Evolutionary conservation across 1,140 invertebrate genomes (phyloP).

Genomic region (Solen grandis): DNA sequence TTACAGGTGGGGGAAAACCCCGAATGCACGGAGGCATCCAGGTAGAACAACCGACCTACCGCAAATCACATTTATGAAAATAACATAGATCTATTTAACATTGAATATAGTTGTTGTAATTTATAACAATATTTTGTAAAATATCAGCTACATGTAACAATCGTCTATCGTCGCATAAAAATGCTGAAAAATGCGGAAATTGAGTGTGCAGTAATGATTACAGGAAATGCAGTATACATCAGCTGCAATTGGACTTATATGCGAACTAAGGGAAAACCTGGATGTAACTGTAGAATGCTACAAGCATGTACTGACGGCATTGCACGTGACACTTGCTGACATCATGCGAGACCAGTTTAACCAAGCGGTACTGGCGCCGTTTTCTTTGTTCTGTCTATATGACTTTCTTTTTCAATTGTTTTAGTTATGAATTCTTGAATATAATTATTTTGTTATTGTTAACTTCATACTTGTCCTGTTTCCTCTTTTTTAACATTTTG

Average conservation of each 20-base stretch:
- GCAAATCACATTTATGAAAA: background rate
- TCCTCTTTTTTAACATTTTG: too few species aligned
- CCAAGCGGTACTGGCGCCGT: too few species aligned
- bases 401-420: too few species aligned
- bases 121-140: too few species aligned
- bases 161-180: background rate
- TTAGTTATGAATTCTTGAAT: too few species aligned
- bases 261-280: slow-evolving; percentile 9
- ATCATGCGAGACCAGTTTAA: slow-evolving; percentile 4
- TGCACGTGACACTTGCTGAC: slow-evolving; percentile 48
- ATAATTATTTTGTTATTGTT: too few species aligned
- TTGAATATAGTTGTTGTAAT: background rate
- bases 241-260: slow-evolving; percentile 13
- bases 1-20: background rate
- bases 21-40: too few species aligned
- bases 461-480: too few species aligned
- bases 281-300: slow-evolving; percentile 13
- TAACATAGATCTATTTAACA: background rate
- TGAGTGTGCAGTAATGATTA: slow-evolving; percentile 3
- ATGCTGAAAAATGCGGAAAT: background rate
- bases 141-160: background rate
- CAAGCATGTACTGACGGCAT: slow-evolving; percentile 32
- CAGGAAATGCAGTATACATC: slow-evolving; percentile 41
- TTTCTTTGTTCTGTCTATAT: too few species aligned
- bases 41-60: too few species aligned